Evolutionary conservation across 2,797 vertebrate genomes (phyloP), one percentile per base, ranked within the genome.

Genomic region (Rhincodon typus): DNA sequence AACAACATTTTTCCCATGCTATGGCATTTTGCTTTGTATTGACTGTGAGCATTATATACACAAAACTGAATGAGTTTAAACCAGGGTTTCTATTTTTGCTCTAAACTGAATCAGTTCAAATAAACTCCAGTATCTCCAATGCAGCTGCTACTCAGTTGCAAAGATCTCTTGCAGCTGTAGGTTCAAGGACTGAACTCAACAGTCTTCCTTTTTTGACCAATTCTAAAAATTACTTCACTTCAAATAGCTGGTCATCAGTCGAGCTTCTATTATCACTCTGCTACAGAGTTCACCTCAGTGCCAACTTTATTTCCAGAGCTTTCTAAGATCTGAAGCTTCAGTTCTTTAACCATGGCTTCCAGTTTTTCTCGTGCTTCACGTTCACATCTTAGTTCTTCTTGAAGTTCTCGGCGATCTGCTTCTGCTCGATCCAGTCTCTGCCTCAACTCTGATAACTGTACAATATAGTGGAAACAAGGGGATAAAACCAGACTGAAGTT

Each of bases 281-380:
- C 95, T 96, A 96, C 74, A 69, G 2, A 1, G 38, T 95, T 96
- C 96, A 96, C 95, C 95, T 96, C 95, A 86, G 96, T 87, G 95
- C 6, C 19, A 50, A 95, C 96, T 96, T 98, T 98, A 94, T 98
- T 97, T 96, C 96, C 97, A 96, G 98, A 97, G n/a, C 98, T 98
- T 84, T 98, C 98, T 96, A 97, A 97, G 96, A 98, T 98, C 97
- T 98, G 98, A 50, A 98, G 97, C 97, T 98, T 98, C 96, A 99
- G 97, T 95, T 99, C 98, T 96, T 97, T 97, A 96, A 99, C 99
- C 97, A 98, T 98, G 97, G 98, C 97, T 98, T 99, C 99, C 96
- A 99, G 96, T 96, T 98, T 98, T 96, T 99, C 98, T 96, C 99
- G 98, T 19, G 99, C 98, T 96, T 99, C 98, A 94, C 98, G 98